These are phyloP conservation scores for Forbesichthys papilliferus DNA, from an alignment of 2,113 vertebrate species.

Conservation along the genomic window DNA sequence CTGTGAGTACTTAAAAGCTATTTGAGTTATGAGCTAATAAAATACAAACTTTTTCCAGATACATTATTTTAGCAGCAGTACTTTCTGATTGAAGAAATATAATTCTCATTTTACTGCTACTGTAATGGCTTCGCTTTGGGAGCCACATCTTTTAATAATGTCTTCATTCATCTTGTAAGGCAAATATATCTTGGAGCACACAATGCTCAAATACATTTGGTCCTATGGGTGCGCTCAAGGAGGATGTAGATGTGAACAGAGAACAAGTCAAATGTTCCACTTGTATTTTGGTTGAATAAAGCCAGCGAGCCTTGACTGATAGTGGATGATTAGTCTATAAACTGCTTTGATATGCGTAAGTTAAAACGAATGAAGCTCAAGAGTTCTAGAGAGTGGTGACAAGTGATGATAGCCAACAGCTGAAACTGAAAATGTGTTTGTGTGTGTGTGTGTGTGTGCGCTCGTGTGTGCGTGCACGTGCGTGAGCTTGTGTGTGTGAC, in stretches of 20 bases:
- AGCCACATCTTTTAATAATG: background rate
- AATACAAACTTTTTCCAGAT: too few relatives aligned
- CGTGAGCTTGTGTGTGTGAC: slow-evolving; percentile 27
- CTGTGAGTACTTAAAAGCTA: too few relatives aligned
- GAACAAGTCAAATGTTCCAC: background rate
- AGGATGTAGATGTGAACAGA: background rate
- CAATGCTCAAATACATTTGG: background rate
- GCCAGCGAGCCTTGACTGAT: background rate
- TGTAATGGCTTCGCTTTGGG: background rate
- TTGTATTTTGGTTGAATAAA: background rate
- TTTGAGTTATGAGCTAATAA: too few relatives aligned
- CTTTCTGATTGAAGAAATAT: background rate
- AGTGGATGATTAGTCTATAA: too few relatives aligned
- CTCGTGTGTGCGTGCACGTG: background rate
- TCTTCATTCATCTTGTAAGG: background rate
- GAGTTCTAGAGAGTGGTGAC: slow-evolving; percentile 22
- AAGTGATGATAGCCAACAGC: slow-evolving; percentile 56
- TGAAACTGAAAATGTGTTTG: slow-evolving; percentile 35
- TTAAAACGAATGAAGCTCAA: slow-evolving; percentile 20
- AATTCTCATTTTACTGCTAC: background rate
- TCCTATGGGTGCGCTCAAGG: background rate
- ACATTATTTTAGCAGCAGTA: background rate
- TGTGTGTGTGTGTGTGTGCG: slow-evolving; percentile 8
- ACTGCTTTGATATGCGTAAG: slow-evolving; percentile 11
- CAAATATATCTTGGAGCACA: background rate